Percentiles rank a stretch among this genome's conserved stretches.
Evolutionary conservation across 2,888 invertebrate species (phyloP).

Genomic region (Spialia ferax): DNA sequence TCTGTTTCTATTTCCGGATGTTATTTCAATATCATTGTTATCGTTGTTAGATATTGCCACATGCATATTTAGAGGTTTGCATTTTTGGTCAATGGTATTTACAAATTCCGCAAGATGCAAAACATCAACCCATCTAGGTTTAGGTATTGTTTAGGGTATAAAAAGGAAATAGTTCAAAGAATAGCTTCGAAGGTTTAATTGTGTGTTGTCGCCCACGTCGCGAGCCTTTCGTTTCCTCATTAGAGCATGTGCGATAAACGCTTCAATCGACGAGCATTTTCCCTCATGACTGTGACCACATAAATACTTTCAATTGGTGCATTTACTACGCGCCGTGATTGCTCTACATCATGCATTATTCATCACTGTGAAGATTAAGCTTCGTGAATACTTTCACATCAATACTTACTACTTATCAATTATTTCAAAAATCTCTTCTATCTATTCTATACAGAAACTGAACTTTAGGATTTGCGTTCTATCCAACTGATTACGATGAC

Average conservation of each 20-base stretch:
- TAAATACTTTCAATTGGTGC: constrained; percentile 61
- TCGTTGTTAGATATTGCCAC: not conserved
- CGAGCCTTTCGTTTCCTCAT: constrained; percentile 32
- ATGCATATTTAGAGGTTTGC: not conserved
- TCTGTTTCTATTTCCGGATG: constrained; percentile 26
- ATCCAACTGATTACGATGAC: not conserved
- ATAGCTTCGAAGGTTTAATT: constrained; percentile 26
- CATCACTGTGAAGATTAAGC: constrained; percentile 51
- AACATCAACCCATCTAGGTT: not conserved
- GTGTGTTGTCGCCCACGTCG: constrained; percentile 21
- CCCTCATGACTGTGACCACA: constrained; percentile 40
- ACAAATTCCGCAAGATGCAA: not conserved
- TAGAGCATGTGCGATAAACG: constrained; percentile 31
- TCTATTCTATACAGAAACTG: not conserved
- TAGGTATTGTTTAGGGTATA: not conserved
- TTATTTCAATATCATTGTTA: not conserved
- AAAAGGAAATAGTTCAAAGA: constrained; percentile 7
- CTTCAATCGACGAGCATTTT: constrained; percentile 25
- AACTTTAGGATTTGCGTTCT: not conserved
- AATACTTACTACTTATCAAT: constrained; percentile 27
- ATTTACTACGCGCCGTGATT: constrained; percentile 55
- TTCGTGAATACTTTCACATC: constrained; percentile 55
- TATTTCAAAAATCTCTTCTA: not conserved
- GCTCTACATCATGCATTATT: constrained; percentile 54
- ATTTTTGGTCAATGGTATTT: not conserved